phyloP scores from a whole-genome alignment of 2,797 vertebrate species.

The Galagoides demidoff region DNA sequence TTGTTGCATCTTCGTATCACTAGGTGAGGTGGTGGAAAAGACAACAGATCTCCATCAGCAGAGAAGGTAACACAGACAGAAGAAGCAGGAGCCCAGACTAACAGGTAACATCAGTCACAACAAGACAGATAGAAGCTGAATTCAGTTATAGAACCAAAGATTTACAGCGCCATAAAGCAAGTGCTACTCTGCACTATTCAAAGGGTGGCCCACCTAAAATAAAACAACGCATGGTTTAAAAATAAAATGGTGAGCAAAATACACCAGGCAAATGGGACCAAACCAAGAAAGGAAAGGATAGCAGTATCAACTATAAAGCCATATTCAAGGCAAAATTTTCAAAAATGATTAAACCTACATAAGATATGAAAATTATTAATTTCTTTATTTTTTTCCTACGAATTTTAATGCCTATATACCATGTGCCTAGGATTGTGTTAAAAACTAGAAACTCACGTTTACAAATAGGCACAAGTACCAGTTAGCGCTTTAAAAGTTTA shows the following conservation, averaged over 20 bases:
- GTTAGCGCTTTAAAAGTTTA: not conserved
- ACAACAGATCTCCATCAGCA: not conserved
- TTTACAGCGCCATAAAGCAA: not conserved
- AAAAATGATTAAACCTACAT: not conserved
- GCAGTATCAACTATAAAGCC: not conserved
- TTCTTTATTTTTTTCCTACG: not conserved
- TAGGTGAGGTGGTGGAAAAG: rapidly evolving
- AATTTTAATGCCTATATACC: not conserved
- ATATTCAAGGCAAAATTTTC: not conserved
- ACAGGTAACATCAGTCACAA: not conserved
- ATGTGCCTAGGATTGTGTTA: not conserved
- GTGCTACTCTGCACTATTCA: not conserved
- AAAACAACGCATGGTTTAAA: not conserved
- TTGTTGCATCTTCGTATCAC: not conserved
- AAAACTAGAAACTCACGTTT: not conserved
- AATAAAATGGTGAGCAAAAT: not conserved
- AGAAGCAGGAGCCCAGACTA: not conserved
- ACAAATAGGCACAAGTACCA: not conserved
- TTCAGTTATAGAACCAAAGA: not conserved
- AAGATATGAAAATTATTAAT: not conserved
- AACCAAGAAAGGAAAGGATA: not conserved
- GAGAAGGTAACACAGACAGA: not conserved
- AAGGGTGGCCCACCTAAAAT: not conserved
- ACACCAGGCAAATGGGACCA: not conserved
- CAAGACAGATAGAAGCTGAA: not conserved